These are phyloP conservation scores for Cotesia vestalis DNA, from an alignment of 1,140 invertebrate species.

Conservation along the genomic window DNA sequence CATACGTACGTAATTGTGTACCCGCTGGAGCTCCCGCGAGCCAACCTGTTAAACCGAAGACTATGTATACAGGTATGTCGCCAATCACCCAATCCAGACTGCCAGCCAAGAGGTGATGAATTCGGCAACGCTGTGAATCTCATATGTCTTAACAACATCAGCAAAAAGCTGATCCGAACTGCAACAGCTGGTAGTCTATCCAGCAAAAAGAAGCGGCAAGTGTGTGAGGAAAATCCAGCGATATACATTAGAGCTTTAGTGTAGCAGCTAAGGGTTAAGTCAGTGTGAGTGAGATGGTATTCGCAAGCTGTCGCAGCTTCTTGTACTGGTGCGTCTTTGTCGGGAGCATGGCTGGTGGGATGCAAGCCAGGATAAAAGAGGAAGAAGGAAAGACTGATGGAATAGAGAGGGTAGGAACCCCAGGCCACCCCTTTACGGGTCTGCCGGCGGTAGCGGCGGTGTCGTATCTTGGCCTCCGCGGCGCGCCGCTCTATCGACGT, in stretches of 20 bases:
- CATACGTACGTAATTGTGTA: conserved; percentile 37
- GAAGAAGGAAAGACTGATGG: conserved; percentile 28
- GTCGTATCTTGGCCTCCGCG: conserved; percentile 67
- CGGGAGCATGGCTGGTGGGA: conserved; percentile 1
- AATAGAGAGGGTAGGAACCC: conserved; percentile 50
- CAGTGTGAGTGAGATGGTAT: conserved; percentile 6
- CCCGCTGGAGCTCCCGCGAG: conserved; percentile 29
- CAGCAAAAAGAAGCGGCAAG: conserved; percentile 45
- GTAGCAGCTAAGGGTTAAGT: not conserved
- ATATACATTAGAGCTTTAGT: not conserved
- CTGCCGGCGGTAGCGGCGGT: conserved; percentile 63
- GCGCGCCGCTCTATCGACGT: conserved; percentile 67
- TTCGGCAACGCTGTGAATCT: too few relatives aligned
- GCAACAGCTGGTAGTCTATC: conserved; percentile 57
- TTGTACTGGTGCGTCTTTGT: conserved; percentile 11
- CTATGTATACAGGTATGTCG: conserved; percentile 33
- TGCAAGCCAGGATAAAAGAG: conserved; percentile 18
- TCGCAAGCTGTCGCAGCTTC: conserved; percentile 15
- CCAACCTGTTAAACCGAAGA: conserved; percentile 31
- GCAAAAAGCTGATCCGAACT: conserved; percentile 29
- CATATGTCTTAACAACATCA: not conserved
- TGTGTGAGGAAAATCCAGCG: not conserved
- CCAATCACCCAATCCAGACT: not conserved
- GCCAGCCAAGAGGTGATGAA: too few relatives aligned
- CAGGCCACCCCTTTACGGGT: conserved; percentile 62